Base-by-base conservation (phyloP, 2,888 invertebrate species). In the Agriopis marginaria region DNA sequence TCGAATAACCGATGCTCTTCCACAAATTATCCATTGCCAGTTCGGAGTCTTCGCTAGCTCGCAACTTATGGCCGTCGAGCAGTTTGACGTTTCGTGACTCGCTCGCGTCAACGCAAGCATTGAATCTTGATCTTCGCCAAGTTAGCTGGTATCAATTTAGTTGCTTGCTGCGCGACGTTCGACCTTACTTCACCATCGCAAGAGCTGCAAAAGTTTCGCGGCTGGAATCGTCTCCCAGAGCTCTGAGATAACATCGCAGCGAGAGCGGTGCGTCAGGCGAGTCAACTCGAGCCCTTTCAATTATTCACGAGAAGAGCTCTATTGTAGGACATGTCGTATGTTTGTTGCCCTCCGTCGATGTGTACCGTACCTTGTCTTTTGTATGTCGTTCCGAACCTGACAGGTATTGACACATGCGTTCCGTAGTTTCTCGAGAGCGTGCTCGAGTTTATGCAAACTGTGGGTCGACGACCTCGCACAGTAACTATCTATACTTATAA, bases 291-390 rank as follows among this genome's bases (percentile, higher is more conserved):
- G 82, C 81, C 81, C 84, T 87, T 89, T 90, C 89, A 90, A 89
- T 89, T 87, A 90, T 90, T 89, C 87, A 89, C 86, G 80, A 84
- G 81, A 80, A 78, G 78, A 85, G 83, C 81, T 80, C 82, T 84
- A 85, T 85, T 85, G 82, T 83, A 76, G 82, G 81, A 81, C 79
- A 77, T 75, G 80, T 77, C 76, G 82, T 81, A 77, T 77, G 80
- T 78, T 74, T 81, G 82, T 79, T 78, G 80, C 77, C 77, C 79
- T 77, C 77, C 71, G 75, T 76, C 72, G 75, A 73, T 74, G 77
- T 78, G 75, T 77, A 76, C 77, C 75, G 76, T 75, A 79, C 78
- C 79, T 80, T 74, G 77, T 79, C 78, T 76, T 77, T 79, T 80
- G 79, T 79, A 75, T 76, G 76, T 75, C 74, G 66, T 73, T 77